phyloP scores from a whole-genome alignment of 2,113 vertebrate species.

The Athene cunicularia region DNA sequence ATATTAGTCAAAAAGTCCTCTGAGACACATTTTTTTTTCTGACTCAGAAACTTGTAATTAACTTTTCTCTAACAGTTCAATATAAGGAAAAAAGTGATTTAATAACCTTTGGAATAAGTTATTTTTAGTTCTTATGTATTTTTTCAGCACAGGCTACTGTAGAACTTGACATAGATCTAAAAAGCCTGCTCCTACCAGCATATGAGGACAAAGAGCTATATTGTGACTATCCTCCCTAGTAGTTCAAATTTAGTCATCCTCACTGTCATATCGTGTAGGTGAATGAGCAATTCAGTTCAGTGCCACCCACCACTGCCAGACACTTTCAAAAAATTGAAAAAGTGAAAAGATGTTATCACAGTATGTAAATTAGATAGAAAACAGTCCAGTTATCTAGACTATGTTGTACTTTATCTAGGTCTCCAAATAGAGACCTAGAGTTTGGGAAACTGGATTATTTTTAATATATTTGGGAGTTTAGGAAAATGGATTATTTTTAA shows the following conservation, averaged over 20 bases:
- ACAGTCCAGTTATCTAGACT: background rate
- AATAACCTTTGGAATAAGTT: background rate
- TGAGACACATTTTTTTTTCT: background rate
- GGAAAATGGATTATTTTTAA: background rate
- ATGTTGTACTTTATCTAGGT: background rate
- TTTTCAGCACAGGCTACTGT: background rate
- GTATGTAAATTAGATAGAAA: background rate
- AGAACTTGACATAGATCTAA: background rate
- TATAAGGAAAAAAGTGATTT: background rate
- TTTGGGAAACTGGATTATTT: background rate
- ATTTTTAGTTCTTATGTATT: background rate
- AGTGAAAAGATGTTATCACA: background rate
- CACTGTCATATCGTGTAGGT: background rate
- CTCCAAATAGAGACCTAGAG: background rate
- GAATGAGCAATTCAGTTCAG: background rate
- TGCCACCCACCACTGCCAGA: background rate
- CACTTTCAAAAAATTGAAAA: background rate
- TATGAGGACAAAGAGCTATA: background rate
- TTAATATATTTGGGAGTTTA: background rate
- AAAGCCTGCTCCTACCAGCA: background rate
- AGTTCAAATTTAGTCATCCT: background rate
- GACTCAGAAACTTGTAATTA: background rate
- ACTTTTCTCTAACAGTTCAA: background rate
- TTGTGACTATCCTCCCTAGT: background rate
- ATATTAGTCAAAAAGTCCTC: background rate